A percentile compares a stretch with the other conserved stretches of the same genome.
Evolutionary conservation across 2,797 vertebrate species (phyloP).

Genomic region (Spinus pinus): DNA sequence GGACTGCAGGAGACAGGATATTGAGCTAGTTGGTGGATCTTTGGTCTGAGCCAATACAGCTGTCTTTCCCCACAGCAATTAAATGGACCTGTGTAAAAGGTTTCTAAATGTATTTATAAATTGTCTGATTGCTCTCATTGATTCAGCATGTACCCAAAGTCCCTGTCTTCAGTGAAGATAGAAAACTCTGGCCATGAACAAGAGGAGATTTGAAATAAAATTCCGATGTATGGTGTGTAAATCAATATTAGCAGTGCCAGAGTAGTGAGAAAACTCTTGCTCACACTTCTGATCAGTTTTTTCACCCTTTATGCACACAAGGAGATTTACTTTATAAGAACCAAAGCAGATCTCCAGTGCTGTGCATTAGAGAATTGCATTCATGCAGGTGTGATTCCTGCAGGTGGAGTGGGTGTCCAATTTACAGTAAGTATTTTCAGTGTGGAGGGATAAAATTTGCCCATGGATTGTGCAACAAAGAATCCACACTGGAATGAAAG

Average conservation of each 20-base stretch:
- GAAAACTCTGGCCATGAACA: neutral
- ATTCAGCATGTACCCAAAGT: neutral
- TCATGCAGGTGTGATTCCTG: neutral
- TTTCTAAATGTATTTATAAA: neutral
- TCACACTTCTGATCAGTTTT: neutral
- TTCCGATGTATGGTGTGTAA: neutral
- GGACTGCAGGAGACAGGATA: neutral
- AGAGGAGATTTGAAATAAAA: neutral
- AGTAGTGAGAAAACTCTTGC: neutral
- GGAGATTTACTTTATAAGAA: neutral
- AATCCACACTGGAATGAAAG: neutral
- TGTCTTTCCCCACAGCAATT: neutral
- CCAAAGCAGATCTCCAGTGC: neutral
- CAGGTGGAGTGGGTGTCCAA: neutral
- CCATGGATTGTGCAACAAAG: neutral
- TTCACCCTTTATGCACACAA: neutral
- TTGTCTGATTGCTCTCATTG: neutral
- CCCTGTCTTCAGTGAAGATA: neutral
- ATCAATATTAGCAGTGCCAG: neutral
- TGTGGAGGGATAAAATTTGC: neutral
- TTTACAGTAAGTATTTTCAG: neutral
- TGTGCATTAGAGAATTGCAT: neutral
- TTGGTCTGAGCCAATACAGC: neutral
- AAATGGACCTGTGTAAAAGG: neutral
- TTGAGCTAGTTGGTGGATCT: neutral